Conservation (phyloP, 1,140 invertebrate genomes). For the Drosophila varians region DNA sequence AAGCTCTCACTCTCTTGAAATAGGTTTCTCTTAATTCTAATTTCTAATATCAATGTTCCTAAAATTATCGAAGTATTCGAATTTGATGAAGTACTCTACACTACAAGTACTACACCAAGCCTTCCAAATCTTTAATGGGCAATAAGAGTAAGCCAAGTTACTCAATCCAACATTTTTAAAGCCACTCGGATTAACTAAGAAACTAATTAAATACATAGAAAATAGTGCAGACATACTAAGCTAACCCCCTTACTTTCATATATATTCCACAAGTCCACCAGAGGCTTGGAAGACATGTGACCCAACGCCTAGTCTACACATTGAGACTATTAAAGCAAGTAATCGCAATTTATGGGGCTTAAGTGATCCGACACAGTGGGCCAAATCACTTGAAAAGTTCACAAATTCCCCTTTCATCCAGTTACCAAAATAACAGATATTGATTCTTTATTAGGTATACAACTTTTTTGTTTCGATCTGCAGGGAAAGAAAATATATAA, state of each 20-base stretch:
- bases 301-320: slow-evolving; percentile 45
- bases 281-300: slow-evolving; percentile 36
- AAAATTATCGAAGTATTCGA: neutral
- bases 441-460: too few relatives aligned
- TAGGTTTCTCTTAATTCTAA: slow-evolving; percentile 15
- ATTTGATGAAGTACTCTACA: neutral
- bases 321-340: slow-evolving; percentile 71
- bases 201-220: slow-evolving; percentile 29
- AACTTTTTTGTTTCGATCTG: too few relatives aligned
- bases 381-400: neutral
- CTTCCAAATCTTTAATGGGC: neutral
- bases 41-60: slow-evolving; percentile 8
- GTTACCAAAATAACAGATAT: too few relatives aligned
- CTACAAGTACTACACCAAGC: neutral
- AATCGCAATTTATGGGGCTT: slow-evolving; percentile 67
- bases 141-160: neutral
- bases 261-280: slow-evolving; percentile 28
- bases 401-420: neutral
- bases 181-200: slow-evolving; percentile 14
- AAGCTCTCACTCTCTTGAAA: slow-evolving; percentile 32
- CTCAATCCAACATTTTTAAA: slow-evolving; percentile 3
- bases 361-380: slow-evolving; percentile 65
- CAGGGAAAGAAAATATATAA: too few relatives aligned
- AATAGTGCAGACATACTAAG: slow-evolving; percentile 23
- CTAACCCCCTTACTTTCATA: slow-evolving; percentile 10